Conservation (phyloP, 2,888 invertebrate species). For the Ophion slaviceki region DNA sequence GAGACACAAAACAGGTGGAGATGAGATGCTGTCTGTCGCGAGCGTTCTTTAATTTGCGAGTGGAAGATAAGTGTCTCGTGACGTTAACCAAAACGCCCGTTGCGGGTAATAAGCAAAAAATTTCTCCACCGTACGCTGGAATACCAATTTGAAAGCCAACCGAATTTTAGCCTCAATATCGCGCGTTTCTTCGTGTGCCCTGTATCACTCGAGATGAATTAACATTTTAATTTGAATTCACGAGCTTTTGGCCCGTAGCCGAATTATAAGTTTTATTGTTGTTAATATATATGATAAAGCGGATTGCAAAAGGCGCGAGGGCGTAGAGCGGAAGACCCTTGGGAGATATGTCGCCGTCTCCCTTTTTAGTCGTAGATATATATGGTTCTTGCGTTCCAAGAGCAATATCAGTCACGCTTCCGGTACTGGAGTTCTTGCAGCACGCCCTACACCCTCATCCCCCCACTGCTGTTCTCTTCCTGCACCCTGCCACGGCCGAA, state of each 20-base stretch:
- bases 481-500: conserved; percentile 41
- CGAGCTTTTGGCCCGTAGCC: conserved; percentile 55
- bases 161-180: conserved; percentile 22
- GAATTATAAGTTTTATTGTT: conserved; percentile 75
- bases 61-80: not conserved
- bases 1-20: conserved; percentile 49
- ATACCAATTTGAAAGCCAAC: conserved; percentile 8
- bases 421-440: conserved; percentile 65
- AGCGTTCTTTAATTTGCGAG: not conserved
- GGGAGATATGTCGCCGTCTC: conserved; percentile 66
- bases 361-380: conserved; percentile 50
- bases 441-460: conserved; percentile 53
- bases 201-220: conserved; percentile 68
- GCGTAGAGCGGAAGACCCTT: conserved; percentile 60
- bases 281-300: conserved; percentile 75
- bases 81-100: not conserved
- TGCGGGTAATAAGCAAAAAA: not conserved
- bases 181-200: conserved; percentile 41
- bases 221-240: conserved; percentile 72
- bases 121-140: not conserved
- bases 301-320: conserved; percentile 53
- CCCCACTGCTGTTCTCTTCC: conserved; percentile 27
- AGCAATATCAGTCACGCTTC: conserved; percentile 71
- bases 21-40: conserved; percentile 37
- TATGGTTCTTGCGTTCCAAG: conserved; percentile 60